Conservation (phyloP, 1,140 invertebrate species). For the Drosophila bifasciata region DNA sequence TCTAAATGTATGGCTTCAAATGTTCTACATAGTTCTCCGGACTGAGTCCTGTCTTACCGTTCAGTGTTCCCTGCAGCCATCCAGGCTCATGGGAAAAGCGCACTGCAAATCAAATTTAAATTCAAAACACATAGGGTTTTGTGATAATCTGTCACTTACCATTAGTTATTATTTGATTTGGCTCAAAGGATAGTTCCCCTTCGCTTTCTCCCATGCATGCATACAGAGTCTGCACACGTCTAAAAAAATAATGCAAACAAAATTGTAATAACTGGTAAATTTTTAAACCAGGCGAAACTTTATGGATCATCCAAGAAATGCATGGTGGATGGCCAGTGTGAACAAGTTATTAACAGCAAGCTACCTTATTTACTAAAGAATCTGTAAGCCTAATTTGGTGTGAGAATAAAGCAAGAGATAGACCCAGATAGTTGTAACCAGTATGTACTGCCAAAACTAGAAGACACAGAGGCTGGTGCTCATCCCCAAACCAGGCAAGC, state of each 20-base stretch:
- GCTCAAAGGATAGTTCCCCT: slow-evolving; percentile 98
- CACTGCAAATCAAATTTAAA: slow-evolving; percentile 87
- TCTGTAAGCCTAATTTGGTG: too few relatives aligned
- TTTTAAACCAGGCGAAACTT: too few relatives aligned
- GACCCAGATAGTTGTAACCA: too few relatives aligned
- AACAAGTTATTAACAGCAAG: too few relatives aligned
- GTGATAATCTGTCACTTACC: slow-evolving; percentile 87
- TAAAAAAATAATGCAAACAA: slow-evolving; percentile 72
- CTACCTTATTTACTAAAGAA: too few relatives aligned
- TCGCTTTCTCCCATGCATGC: slow-evolving; percentile 98
- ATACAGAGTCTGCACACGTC: slow-evolving; percentile 95
- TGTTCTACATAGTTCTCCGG: slow-evolving; percentile 98
- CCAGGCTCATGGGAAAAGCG: slow-evolving; percentile 96
- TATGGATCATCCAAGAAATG: too few relatives aligned
- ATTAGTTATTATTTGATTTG: slow-evolving; percentile 98
- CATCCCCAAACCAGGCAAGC: too few relatives aligned
- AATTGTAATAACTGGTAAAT: not conserved
- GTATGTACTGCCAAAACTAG: too few relatives aligned
- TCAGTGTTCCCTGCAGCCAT: slow-evolving; percentile 97
- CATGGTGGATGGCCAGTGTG: too few relatives aligned
- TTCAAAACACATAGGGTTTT: not conserved
- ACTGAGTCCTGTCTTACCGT: slow-evolving; percentile 96
- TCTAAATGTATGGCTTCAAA: slow-evolving; percentile 80
- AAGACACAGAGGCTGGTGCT: too few relatives aligned
- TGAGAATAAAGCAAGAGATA: too few relatives aligned